A percentile compares a stretch with the other conserved stretches of the same genome.
phyloP scores from a whole-genome alignment of 2,113 vertebrate genomes.

The Potamarius usumacintae region DNA sequence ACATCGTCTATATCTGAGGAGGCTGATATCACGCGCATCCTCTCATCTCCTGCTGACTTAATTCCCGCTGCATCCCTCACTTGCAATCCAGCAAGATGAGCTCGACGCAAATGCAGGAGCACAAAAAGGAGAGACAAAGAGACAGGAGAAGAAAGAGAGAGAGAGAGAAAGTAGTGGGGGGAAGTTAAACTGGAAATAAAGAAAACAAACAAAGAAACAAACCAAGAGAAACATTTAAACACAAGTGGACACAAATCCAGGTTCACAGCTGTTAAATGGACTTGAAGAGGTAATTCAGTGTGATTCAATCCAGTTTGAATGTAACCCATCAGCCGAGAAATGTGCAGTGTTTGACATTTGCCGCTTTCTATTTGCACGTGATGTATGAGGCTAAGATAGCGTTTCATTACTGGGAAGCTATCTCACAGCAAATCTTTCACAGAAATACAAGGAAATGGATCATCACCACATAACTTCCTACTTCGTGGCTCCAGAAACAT shows the following conservation, averaged over 20 bases:
- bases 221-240: background rate
- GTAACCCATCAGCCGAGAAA: background rate
- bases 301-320: background rate
- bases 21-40: background rate
- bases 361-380: background rate
- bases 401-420: background rate
- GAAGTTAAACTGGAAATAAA: background rate
- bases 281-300: background rate
- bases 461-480: background rate
- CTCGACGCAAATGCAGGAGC: background rate
- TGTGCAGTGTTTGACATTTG: background rate
- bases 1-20: background rate
- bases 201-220: background rate
- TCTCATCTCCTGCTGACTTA: conserved; percentile 30
- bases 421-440: background rate
- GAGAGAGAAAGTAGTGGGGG: background rate
- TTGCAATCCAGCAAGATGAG: conserved; percentile 1
- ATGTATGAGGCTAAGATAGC: background rate
- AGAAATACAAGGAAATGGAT: background rate
- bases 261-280: background rate
- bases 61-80: conserved; percentile 14
- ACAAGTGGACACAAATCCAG: background rate
- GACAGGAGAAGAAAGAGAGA: background rate
- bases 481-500: background rate
- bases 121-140: conserved; percentile 27